Evolutionary conservation across 2,113 vertebrate species (phyloP).

Genomic region (Amphiprion percula): DNA sequence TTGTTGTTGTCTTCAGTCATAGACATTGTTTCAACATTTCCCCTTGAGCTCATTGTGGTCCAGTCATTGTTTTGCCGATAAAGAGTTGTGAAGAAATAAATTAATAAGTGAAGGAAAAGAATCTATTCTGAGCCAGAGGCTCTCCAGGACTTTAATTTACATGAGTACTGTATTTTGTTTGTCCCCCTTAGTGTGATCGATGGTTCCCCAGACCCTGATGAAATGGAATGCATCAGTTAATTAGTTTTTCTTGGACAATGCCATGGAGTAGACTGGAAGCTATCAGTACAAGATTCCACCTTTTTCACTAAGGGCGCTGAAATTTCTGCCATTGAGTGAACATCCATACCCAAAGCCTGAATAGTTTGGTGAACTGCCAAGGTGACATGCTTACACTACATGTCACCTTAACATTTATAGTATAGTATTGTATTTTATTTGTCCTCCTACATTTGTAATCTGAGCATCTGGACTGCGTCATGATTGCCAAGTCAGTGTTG

Average conservation of each 20-base stretch:
- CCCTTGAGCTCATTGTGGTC: constrained; percentile 41
- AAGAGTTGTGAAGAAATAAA: constrained; percentile 67
- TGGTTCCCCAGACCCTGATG: constrained; percentile 77
- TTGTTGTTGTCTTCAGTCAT: constrained; percentile 5
- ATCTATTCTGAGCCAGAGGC: constrained; percentile 65
- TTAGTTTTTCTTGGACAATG: constrained; percentile 81
- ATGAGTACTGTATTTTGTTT: constrained; percentile 82
- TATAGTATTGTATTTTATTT: background rate
- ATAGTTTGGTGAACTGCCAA: background rate
- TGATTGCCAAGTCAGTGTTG: constrained; percentile 15
- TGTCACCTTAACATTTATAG: background rate
- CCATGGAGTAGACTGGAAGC: constrained; percentile 35
- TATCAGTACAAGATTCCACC: constrained; percentile 21
- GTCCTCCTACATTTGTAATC: background rate
- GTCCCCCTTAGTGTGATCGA: constrained; percentile 75
- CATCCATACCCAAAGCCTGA: constrained; percentile 17
- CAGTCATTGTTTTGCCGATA: constrained; percentile 33
- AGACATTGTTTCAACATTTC: constrained; percentile 42
- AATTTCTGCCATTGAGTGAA: background rate
- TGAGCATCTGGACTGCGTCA: constrained; percentile 10
- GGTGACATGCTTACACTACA: background rate
- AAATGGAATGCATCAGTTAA: constrained; percentile 85
- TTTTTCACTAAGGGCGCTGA: background rate
- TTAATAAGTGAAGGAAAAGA: constrained; percentile 71
- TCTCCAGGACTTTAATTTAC: constrained; percentile 78